Evolutionary conservation across 2,797 vertebrate species (phyloP), one percentile per base, ranked within the genome.

Genomic region (Mus spretus): DNA sequence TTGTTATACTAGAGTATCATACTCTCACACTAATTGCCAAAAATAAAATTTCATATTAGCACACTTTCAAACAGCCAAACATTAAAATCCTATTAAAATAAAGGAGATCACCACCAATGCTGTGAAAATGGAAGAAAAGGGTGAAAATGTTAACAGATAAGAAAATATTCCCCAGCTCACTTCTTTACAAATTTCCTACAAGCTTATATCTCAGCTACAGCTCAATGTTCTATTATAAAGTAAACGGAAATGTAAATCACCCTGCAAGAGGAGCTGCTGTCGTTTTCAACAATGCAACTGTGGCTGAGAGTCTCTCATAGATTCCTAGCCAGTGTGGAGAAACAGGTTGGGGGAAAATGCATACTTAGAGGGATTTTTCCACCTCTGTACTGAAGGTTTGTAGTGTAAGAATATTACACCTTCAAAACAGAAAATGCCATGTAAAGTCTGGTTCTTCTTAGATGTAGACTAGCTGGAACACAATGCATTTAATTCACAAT

Each of bases 271-370:
- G 96, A 93, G 94, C 74, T 91, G 95, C 88, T 97, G 93, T 96
- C 94, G 90, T 89, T 86, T 95, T 82, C 70, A 97, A 97, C 95
- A 97, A 97, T 93, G 77, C 79, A 97, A 95, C 90, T 96, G 95
- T 90, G 96, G 90, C 96, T 94, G 63, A 78, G 37, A 84, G 26
- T 79, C 84, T 96, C 90, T 88, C 87, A 81, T 2, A 93, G 93
- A 96, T 89, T 96, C 57, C 85, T 94, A 89, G 59, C 84, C 92
- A 91, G 61, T 80, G 78, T 91, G 67, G 59, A 57, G 59, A 97
- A 96, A 59, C 37, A 2, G 50, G 59, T 4, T 89, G 31, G 55
- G 63, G n/a, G 24, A 9, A 15, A n/a, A n/a, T 89, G 59, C 78
- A 96, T 44, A 95, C 53, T 96, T 95, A 92, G 61, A 96, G 78